Evolutionary conservation across 2,797 vertebrate species (phyloP).

Genomic region (Limnodromus scolopaceus): DNA sequence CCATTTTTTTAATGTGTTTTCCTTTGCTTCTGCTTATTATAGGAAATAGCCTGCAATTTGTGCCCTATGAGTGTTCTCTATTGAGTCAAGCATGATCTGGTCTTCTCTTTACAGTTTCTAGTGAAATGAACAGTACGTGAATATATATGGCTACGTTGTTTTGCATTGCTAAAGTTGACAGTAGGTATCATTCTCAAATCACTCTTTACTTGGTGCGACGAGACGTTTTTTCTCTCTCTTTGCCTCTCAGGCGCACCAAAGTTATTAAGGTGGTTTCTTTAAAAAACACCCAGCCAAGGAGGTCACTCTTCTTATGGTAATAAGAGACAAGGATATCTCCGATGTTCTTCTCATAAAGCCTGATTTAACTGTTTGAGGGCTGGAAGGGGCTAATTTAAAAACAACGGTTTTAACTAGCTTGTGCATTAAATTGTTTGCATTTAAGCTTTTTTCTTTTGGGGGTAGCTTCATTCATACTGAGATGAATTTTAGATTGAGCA

Average conservation of each 20-base stretch:
- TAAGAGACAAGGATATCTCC: background rate
- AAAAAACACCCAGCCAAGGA: slow-evolving; percentile 17
- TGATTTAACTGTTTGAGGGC: background rate
- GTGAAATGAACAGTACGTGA: background rate
- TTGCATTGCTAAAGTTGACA: background rate
- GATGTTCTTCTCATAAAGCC: background rate
- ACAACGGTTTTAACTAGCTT: background rate
- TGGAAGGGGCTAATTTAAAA: background rate
- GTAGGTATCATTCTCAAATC: background rate
- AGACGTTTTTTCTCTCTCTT: background rate
- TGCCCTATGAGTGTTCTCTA: background rate
- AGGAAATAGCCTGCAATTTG: background rate
- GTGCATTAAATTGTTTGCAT: background rate
- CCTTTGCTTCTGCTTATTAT: background rate
- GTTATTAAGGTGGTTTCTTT: slow-evolving; percentile 18
- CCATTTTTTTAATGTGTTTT: background rate
- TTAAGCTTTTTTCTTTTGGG: background rate
- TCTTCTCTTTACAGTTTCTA: background rate
- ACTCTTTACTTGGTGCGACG: background rate
- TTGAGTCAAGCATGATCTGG: background rate
- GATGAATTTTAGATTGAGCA: background rate
- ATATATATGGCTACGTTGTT: background rate
- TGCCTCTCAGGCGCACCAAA: background rate
- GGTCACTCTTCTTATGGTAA: background rate
- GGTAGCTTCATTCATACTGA: background rate